Evolutionary conservation across 2,797 vertebrate genomes (phyloP).

Genomic region (Mormyrus hasselquistii): DNA sequence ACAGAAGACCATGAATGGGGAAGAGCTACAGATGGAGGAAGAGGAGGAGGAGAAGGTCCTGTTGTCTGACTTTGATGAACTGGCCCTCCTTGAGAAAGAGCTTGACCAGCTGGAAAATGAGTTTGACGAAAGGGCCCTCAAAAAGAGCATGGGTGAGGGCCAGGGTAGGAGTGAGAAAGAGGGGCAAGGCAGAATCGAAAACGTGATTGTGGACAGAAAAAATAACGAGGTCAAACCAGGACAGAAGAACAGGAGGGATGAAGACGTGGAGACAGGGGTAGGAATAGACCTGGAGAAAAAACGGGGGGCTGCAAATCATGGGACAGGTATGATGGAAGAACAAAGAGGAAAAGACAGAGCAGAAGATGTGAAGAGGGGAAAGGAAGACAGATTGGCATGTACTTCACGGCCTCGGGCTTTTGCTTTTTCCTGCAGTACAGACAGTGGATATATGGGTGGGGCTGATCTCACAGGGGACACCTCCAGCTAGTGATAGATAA

Average conservation of each 20-base stretch:
- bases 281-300: neutral
- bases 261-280: neutral
- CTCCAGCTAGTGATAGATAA: neutral
- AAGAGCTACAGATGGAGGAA: slow-evolving; percentile 52
- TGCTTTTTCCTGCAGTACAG: neutral
- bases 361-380: neutral
- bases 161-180: neutral
- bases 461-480: neutral
- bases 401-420: neutral
- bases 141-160: neutral
- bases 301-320: neutral
- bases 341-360: neutral
- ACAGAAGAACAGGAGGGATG: neutral
- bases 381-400: neutral
- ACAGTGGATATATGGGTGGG: neutral
- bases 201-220: neutral
- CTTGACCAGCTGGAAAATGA: slow-evolving; percentile 44
- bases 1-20: slow-evolving; percentile 61
- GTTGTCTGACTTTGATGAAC: slow-evolving; percentile 12
- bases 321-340: neutral
- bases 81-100: slow-evolving; percentile 28
- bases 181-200: neutral
- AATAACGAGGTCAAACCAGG: neutral
- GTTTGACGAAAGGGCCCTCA: neutral
- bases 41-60: slow-evolving; percentile 33